Evolutionary conservation across 2,797 vertebrate genomes (phyloP).

Genomic region (Tapera naevia): DNA sequence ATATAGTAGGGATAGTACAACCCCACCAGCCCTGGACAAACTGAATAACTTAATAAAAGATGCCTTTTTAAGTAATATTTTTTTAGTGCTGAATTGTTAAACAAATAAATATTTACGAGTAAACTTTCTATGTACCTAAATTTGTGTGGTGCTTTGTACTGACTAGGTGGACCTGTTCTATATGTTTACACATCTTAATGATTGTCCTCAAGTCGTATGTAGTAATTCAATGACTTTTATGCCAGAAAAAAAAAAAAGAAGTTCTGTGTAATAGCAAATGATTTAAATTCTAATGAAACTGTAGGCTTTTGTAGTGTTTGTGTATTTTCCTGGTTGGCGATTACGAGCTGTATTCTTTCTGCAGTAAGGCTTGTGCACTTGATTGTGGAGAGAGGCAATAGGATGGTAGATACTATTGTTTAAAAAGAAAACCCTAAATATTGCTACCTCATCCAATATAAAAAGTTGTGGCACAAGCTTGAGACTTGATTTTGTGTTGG

Average conservation of each 20-base stretch:
- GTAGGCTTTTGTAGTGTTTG: slow-evolving; percentile 29
- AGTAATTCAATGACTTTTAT: slow-evolving; percentile 36
- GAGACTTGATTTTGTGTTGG: background rate
- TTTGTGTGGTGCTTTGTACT: slow-evolving; percentile 64
- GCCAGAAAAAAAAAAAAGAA: background rate
- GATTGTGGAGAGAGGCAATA: slow-evolving; percentile 55
- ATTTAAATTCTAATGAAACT: slow-evolving; percentile 48
- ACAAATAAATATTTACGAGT: slow-evolving; percentile 67
- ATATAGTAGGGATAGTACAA: slow-evolving; percentile 43
- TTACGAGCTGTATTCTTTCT: slow-evolving; percentile 17
- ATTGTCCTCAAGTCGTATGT: background rate
- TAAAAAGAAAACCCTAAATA: slow-evolving; percentile 67
- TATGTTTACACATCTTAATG: slow-evolving; percentile 26
- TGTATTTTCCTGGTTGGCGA: slow-evolving; percentile 35
- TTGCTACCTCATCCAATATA: slow-evolving; percentile 31
- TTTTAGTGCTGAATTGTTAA: slow-evolving; percentile 62
- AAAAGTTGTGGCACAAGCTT: background rate
- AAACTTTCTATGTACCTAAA: slow-evolving; percentile 70
- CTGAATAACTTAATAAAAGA: slow-evolving; percentile 62
- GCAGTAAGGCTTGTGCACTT: slow-evolving; percentile 31
- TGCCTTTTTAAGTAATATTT: slow-evolving; percentile 62
- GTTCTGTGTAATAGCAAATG: slow-evolving; percentile 40
- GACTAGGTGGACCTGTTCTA: background rate
- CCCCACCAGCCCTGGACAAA: slow-evolving; percentile 53
- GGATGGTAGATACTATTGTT: slow-evolving; percentile 54